Percentiles rank a stretch among this genome's conserved stretches.
These are phyloP conservation scores for Leptinotarsa undecemlineata DNA, from an alignment of 1,140 invertebrate species.

Conservation along the genomic window DNA sequence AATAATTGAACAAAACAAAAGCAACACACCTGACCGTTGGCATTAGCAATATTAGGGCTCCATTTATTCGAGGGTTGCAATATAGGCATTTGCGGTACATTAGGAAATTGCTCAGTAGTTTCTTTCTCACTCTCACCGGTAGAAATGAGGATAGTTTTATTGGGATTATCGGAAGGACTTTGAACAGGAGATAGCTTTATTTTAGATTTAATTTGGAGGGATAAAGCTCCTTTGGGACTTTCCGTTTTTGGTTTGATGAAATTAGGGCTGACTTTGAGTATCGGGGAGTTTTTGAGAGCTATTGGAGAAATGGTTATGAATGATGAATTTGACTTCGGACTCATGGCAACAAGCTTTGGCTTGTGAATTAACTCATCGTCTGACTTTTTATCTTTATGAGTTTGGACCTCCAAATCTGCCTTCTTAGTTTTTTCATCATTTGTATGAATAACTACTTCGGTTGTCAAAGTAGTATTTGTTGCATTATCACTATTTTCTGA, in stretches of 20 bases:
- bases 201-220: conserved; percentile 50
- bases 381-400: not conserved
- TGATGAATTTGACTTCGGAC: conserved; percentile 32
- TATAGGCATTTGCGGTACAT: conserved; percentile 48
- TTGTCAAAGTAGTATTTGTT: conserved; percentile 35
- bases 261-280: conserved; percentile 46
- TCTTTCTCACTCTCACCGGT: conserved; percentile 25
- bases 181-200: conserved; percentile 43
- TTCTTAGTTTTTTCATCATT: conserved; percentile 16
- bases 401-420: not conserved
- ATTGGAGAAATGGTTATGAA: conserved; percentile 33
- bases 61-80: conserved; percentile 41
- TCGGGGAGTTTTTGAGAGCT: conserved; percentile 45
- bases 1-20: conserved; percentile 28
- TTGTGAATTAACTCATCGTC: not conserved
- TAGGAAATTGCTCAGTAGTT: conserved; percentile 31
- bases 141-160: conserved; percentile 12
- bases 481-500: conserved; percentile 36
- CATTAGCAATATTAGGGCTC: conserved; percentile 35
- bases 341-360: conserved; percentile 37
- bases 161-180: conserved; percentile 29
- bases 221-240: conserved; percentile 51
- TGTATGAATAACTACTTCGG: conserved; percentile 43
- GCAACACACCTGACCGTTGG: conserved; percentile 44
- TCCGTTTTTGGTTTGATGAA: conserved; percentile 48